These are phyloP conservation scores for Augiades crinisus DNA, from an alignment of 2,888 invertebrate species.

Conservation along the genomic window DNA sequence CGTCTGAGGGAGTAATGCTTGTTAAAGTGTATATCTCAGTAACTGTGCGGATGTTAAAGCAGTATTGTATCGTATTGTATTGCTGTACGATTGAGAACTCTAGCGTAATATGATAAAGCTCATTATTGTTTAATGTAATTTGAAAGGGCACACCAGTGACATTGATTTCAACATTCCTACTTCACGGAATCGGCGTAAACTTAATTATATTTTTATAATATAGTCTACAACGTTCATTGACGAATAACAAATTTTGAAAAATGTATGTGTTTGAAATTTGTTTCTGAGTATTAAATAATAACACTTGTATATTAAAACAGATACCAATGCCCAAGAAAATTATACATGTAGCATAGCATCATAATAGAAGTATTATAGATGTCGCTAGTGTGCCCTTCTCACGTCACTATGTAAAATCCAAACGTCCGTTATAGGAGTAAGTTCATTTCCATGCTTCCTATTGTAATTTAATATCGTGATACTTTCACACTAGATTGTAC, in stretches of 20 bases:
- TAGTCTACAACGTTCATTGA: too few relatives aligned
- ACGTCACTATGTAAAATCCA: neutral
- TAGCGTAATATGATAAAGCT: neutral
- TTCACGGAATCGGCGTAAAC: too few relatives aligned
- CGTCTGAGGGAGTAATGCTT: neutral
- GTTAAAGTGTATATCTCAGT: neutral
- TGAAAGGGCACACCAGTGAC: neutral
- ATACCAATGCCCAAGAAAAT: too few relatives aligned
- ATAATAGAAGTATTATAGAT: neutral
- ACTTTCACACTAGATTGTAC: neutral
- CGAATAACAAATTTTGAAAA: too few relatives aligned
- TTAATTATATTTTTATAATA: neutral
- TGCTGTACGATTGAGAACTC: neutral
- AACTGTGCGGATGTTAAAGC: neutral
- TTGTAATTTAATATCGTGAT: neutral
- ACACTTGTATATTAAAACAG: neutral
- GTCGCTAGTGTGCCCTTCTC: neutral
- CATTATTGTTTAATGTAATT: neutral
- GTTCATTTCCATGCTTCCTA: constrained; percentile 7
- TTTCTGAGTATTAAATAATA: neutral
- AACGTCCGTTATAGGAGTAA: constrained; percentile 10
- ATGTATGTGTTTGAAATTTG: too few relatives aligned
- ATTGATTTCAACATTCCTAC: neutral
- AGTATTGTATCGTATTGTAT: neutral
- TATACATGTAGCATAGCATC: neutral